Base-by-base conservation (phyloP, 2,888 invertebrate genomes). In the Pterobdella sp. region DNA sequence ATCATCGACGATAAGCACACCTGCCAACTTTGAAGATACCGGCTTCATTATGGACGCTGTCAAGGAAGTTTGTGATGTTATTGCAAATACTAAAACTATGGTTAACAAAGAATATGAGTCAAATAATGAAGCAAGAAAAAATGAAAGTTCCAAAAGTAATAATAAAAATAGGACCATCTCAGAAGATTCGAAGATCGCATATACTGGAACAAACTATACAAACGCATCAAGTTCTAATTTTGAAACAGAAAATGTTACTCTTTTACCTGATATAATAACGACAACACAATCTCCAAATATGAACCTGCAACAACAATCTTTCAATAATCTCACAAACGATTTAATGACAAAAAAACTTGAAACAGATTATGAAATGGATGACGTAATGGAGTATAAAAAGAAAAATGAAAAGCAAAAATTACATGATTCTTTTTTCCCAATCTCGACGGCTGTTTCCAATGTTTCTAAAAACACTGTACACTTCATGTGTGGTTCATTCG, bases 41-140 rank as follows among this genome's bases (percentile, higher is more conserved):
- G 56, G 70, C 14, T 3, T 70, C 18, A 34, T 70, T 3, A 70
- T 70, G 70, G 56, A 70, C 4, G 52, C 56, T 1, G 70, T 70
- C 22, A 70, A 35, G 52, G 31, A 49, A 0, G 35, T 70, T 52
- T 70, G 70, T 52, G 70, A 70, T n/a, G 26, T 29, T 52, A 31
- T 70, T 18, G 31, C 10, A 42, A 42, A 42, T 42, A 42, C 49
- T 42, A 42, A 42, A 42, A 7, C 7, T 22, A 14, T 14, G 10
- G 10, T 42, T 7, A 22, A 22, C 7, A 22, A 22, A 14, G 49
- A 42, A 14, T n/a, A 49, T 49, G 52, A 49, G n/a, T n/a, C 14
- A 49, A 10, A 26, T 63, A 29, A 63, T 63, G 63, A 63, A 14
- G 63, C 7, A 26, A 63, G n/a, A 26, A 63, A 63, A 7, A 63